phyloP scores from a whole-genome alignment of 2,797 vertebrate genomes.

The Iguana delicatissima region DNA sequence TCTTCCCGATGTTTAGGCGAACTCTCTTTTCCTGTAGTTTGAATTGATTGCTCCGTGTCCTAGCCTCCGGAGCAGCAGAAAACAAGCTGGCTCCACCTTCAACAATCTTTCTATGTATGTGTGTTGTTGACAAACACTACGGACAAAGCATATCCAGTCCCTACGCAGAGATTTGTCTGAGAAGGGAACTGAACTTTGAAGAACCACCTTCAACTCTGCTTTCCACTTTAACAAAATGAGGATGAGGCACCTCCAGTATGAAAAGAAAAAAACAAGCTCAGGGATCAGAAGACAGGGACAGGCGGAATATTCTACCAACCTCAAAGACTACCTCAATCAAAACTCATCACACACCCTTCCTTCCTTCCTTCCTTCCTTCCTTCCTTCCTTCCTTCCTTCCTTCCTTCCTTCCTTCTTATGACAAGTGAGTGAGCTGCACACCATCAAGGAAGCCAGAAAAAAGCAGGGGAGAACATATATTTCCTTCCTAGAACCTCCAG shows the following conservation, averaged over 20 bases:
- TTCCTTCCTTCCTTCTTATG: neutral
- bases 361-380: no score
- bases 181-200: neutral
- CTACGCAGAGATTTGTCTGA: neutral
- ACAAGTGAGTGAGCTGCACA: constrained; percentile 36
- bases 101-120: no score
- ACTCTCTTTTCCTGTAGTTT: no score
- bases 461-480: neutral
- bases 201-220: neutral
- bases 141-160: neutral
- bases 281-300: neutral
- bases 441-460: neutral
- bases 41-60: no score
- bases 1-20: no score
- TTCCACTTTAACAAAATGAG: neutral
- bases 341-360: accelerated
- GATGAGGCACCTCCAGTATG: neutral
- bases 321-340: neutral
- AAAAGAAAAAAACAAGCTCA: no score
- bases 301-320: neutral
- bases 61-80: no score
- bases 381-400: no score
- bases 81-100: no score
- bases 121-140: neutral
- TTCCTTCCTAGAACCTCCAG: constrained; percentile 44